phyloP scores from a whole-genome alignment of 2,113 vertebrate genomes.

The Bubo scandiacus region DNA sequence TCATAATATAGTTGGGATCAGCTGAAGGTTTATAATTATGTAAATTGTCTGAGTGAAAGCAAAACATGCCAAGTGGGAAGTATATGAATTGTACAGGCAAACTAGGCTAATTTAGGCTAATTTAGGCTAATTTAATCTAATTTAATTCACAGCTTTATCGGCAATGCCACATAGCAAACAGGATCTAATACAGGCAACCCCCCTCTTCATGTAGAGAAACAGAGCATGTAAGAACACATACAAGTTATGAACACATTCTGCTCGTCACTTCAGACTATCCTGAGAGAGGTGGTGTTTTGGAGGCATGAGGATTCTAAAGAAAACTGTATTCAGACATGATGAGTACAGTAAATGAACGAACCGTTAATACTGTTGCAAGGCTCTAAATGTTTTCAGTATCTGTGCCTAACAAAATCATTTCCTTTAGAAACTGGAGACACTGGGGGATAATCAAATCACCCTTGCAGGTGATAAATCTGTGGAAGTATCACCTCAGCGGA shows the following conservation, averaged over 20 bases:
- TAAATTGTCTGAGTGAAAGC: not conserved
- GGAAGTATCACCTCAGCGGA: not conserved
- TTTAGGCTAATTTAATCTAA: not conserved
- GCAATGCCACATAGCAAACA: not conserved
- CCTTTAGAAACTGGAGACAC: not conserved
- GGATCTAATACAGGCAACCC: not conserved
- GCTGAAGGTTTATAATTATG: not conserved
- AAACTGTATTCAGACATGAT: not conserved
- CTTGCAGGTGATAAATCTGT: slow-evolving; percentile 5
- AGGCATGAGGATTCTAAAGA: not conserved
- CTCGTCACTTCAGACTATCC: not conserved
- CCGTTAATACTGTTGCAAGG: not conserved
- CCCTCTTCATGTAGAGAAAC: not conserved
- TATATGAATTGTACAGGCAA: not conserved
- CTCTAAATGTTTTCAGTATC: not conserved
- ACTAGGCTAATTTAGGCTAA: not conserved
- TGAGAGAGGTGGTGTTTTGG: not conserved
- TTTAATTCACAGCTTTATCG: not conserved
- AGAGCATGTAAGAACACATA: not conserved
- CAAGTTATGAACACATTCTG: not conserved
- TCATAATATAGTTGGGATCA: not conserved
- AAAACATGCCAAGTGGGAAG: not conserved
- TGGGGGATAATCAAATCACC: not conserved
- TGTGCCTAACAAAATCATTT: not conserved
- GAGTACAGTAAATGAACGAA: not conserved